Evolutionary conservation across 2,888 invertebrate genomes (phyloP), one percentile per base, ranked within the genome.

Genomic region (Margaritifera margaritifera): DNA sequence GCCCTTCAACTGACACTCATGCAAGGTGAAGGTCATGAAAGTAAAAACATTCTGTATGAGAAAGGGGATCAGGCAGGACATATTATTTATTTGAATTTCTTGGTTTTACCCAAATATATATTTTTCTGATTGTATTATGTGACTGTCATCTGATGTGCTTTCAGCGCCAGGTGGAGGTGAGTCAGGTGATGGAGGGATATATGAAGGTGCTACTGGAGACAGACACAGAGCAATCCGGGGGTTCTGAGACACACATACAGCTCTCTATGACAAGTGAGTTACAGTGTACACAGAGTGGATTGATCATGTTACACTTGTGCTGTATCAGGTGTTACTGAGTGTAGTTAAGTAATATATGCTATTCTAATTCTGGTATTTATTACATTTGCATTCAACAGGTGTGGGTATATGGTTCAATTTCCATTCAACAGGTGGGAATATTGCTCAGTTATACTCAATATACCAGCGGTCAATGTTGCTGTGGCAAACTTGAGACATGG

Each of bases 81-180:
- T 15, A n/a, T n/a, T n/a, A n/a, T n/a, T n/a, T n/a, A n/a, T n/a
- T n/a, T n/a, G n/a, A 11, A 42, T 42, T 42, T 42, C 42, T 15
- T 42, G 11, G 15, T 11, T 42, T 42, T 42, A 42, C 42, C 11
- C 1, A 42, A 42, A 42, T 15, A 42, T 2, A 42, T 42, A 2
- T 11, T 3, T 42, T 42, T 42, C 11, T 15, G 3, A 42, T 42
- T 42, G 42, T 42, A 15, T 42, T 15, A 42, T 42, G 42, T 42
- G 15, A 42, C 42, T 42, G 42, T 42, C 42, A 42, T 42, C 42
- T 42, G 15, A 42, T 42, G 42, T 42, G 42, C 42, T 87, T 83
- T 42, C 84, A 92, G 92, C 90, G 92, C 78, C 92, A 92, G 90
- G 92, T 92, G 77, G 92, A 92, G 83, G 90, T 92, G 68, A 87